A percentile compares a stretch with the other conserved stretches of the same genome.
Evolutionary conservation across 1,140 invertebrate species (phyloP).

Genomic region (Zeugodacus cucurbitae): DNA sequence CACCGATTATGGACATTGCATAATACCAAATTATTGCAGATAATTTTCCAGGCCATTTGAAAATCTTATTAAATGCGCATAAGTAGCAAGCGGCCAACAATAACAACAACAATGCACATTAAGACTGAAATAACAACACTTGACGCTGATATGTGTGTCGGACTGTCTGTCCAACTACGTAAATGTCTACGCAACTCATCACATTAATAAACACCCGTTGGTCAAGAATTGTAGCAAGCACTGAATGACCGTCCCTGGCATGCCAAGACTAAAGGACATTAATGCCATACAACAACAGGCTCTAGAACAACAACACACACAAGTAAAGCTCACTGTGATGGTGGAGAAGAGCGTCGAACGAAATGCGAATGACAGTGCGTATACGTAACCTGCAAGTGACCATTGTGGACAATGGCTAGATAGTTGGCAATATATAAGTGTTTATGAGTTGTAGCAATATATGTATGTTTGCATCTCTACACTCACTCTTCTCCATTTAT

Average conservation of each 20-base stretch:
- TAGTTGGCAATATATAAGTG: background rate
- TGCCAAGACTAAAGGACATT: background rate
- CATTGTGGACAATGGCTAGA: background rate
- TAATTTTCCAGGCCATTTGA: constrained; percentile 22
- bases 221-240: background rate
- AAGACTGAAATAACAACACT: background rate
- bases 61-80: background rate
- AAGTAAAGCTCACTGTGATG: background rate
- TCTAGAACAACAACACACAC: background rate
- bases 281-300: background rate
- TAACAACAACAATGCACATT: background rate
- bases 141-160: too few relatives aligned
- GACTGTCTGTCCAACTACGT: too few relatives aligned
- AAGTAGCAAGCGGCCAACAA: background rate
- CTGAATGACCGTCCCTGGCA: background rate
- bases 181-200: background rate
- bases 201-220: constrained; percentile 7
- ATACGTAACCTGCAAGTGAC: background rate
- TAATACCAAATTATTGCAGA: constrained; percentile 16
- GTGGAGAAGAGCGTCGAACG: background rate
- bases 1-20: background rate
- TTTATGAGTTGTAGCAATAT: background rate
- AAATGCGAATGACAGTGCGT: background rate
- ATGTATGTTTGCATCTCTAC: background rate
- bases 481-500: background rate